Conservation (phyloP, 2,113 vertebrate genomes). For the Coptodon bakossiorum region DNA sequence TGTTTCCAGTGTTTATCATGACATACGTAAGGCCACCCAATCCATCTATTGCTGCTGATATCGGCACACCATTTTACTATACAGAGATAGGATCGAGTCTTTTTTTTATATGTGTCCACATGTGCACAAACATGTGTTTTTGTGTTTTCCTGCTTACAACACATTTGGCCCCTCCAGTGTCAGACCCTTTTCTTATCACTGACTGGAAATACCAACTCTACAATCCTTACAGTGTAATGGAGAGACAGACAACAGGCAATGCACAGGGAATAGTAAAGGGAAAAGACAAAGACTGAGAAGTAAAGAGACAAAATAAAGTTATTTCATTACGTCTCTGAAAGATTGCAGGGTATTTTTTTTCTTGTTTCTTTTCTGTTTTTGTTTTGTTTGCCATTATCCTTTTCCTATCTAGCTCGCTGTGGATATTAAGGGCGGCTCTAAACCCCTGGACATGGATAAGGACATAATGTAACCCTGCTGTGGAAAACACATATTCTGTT, state of each 20-base stretch:
- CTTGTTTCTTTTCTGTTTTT: not conserved
- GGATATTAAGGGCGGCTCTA: not conserved
- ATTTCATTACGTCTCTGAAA: not conserved
- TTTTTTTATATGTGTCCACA: not conserved
- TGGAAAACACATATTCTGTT: not conserved
- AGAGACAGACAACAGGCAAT: not conserved
- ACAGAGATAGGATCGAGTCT: not conserved
- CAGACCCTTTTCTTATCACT: conserved; percentile 35
- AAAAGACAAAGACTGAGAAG: not conserved
- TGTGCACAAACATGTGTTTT: not conserved
- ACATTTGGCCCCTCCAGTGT: conserved; percentile 23
- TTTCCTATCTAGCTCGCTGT: not conserved
- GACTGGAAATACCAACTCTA: conserved; percentile 15
- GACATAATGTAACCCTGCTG: not conserved
- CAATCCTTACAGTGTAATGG: conserved; percentile 23
- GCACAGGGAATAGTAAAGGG: not conserved
- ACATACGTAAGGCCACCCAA: not conserved
- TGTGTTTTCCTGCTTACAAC: conserved; percentile 19
- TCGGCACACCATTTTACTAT: not conserved
- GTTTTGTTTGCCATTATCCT: not conserved
- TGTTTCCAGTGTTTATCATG: conserved; percentile 4
- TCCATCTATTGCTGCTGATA: conserved; percentile 16
- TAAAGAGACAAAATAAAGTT: not conserved
- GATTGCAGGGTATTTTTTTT: not conserved
- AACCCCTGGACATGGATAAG: not conserved